phyloP scores from a whole-genome alignment of 2,888 invertebrate genomes.

The Tetrapedia diversipes region DNA sequence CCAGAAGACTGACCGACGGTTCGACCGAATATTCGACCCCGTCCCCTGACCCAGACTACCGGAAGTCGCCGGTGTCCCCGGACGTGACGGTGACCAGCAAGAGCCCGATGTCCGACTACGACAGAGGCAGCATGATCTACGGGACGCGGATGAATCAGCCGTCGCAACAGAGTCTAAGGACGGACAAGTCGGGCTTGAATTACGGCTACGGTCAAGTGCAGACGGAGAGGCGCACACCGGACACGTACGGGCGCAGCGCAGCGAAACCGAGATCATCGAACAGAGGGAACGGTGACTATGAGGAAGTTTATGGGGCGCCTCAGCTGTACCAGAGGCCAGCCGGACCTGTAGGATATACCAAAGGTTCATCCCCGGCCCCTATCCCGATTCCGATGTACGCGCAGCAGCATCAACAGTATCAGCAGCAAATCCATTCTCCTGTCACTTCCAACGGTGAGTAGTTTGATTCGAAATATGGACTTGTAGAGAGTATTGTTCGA shows the following conservation, averaged over 20 bases:
- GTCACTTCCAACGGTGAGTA: conserved; percentile 65
- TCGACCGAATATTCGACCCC: conserved; percentile 88
- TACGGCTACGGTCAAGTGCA: conserved; percentile 79
- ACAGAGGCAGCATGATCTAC: conserved; percentile 75
- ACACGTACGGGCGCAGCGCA: conserved; percentile 88
- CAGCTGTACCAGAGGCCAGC: conserved; percentile 78
- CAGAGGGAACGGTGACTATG: conserved; percentile 87
- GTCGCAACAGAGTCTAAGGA: conserved; percentile 75
- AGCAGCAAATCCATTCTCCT: conserved; percentile 63
- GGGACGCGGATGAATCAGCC: conserved; percentile 65
- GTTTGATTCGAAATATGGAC: background rate
- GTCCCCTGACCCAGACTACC: conserved; percentile 82
- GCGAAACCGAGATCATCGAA: conserved; percentile 83
- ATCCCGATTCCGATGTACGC: conserved; percentile 75
- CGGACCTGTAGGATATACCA: conserved; percentile 72
- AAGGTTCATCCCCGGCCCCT: conserved; percentile 73
- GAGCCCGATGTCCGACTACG: conserved; percentile 76
- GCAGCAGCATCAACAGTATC: conserved; percentile 74
- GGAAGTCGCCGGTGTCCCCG: conserved; percentile 75
- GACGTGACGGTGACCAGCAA: conserved; percentile 73
- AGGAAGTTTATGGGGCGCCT: conserved; percentile 87
- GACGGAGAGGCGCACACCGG: conserved; percentile 90
- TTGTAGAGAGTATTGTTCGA: too few relatives aligned
- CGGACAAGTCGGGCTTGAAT: conserved; percentile 79
- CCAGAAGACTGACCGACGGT: conserved; percentile 90